phyloP scores from a whole-genome alignment of 2,113 vertebrate species.

The Catharus minimus region DNA sequence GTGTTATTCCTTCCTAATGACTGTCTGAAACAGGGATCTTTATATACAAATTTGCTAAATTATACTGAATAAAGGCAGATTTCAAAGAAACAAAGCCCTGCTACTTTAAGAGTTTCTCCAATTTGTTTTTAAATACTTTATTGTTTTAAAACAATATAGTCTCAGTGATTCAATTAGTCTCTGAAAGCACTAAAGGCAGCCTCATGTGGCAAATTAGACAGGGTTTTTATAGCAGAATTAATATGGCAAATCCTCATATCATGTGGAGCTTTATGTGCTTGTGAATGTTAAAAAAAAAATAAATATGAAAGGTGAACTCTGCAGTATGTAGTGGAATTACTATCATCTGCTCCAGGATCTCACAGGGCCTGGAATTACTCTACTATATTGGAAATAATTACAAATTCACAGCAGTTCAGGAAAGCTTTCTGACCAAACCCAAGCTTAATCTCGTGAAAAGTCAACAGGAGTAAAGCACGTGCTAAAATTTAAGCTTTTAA shows the following conservation, averaged over 20 bases:
- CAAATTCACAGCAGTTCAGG: conserved; percentile 1
- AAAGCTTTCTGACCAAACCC: conserved; percentile 28
- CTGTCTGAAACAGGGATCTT: background rate
- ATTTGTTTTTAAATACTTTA: conserved; percentile 38
- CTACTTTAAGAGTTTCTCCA: background rate
- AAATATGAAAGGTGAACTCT: background rate
- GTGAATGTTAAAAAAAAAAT: background rate
- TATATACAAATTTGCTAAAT: background rate
- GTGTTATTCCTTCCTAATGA: background rate
- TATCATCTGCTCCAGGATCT: conserved; percentile 3
- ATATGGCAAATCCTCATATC: conserved; percentile 50
- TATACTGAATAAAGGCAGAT: background rate
- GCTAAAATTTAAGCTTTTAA: background rate
- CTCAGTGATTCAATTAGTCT: conserved; percentile 27
- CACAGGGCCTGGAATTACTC: background rate
- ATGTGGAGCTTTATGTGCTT: conserved; percentile 23
- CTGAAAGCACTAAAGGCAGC: conserved; percentile 16
- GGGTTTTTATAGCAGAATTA: conserved; percentile 43
- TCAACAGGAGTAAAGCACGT: background rate
- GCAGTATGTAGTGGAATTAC: background rate
- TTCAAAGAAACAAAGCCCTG: conserved; percentile 1
- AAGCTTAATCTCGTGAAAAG: background rate
- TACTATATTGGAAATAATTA: background rate
- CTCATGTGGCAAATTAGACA: conserved; percentile 39
- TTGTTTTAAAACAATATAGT: conserved; percentile 7